Conservation (phyloP, 2,888 invertebrate species). For the Harpalus rufipes region DNA sequence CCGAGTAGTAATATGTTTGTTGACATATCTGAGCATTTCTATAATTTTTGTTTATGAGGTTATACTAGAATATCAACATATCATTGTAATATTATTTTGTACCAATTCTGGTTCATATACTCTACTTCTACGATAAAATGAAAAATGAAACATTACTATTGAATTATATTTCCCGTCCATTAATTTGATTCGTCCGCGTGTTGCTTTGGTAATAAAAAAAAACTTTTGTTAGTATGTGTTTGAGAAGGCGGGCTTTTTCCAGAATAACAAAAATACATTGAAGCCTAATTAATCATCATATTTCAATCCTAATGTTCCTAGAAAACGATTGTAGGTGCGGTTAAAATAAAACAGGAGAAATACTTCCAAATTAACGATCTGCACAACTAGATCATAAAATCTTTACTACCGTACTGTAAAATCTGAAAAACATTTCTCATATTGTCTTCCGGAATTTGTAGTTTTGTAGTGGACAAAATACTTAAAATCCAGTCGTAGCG, state of each 20-base stretch:
- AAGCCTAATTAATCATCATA: background rate
- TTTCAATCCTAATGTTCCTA: background rate
- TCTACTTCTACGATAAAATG: no score
- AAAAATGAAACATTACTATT: no score
- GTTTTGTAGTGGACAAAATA: conserved; percentile 10
- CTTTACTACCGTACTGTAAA: conserved; percentile 14
- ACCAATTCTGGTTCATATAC: no score
- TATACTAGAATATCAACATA: no score
- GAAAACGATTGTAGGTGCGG: background rate
- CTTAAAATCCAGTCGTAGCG: conserved; percentile 23
- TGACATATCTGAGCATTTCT: no score
- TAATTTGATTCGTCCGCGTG: no score
- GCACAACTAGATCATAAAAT: conserved; percentile 22
- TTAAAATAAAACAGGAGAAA: background rate
- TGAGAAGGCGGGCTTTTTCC: background rate
- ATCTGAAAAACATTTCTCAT: conserved; percentile 15
- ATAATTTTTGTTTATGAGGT: no score
- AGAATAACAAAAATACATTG: background rate
- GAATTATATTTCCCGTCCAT: no score
- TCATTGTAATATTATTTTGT: no score
- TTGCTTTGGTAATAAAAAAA: no score
- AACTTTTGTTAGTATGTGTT: background rate
- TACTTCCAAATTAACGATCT: conserved; percentile 17
- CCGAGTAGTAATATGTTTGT: no score
- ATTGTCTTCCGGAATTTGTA: conserved; percentile 27